Conservation (phyloP, 2,888 invertebrate genomes). For the Ichneumoninae sp. region DNA sequence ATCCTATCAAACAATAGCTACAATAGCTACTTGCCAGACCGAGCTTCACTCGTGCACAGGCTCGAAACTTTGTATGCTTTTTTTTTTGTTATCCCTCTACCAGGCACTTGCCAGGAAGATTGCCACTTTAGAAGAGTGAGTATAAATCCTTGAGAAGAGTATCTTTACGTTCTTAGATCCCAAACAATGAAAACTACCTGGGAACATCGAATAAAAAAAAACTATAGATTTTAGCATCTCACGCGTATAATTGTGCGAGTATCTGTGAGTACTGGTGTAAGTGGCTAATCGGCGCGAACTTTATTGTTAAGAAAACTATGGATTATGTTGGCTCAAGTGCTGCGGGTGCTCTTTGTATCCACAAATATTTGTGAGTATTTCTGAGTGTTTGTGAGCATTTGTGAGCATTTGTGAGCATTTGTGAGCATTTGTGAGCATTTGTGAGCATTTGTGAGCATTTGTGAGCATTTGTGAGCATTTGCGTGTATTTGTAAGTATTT, state of each 20-base stretch:
- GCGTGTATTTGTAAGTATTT: too few relatives aligned
- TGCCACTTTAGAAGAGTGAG: neutral
- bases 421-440: too few relatives aligned
- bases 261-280: too few relatives aligned
- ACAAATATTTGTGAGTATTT: too few relatives aligned
- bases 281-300: neutral
- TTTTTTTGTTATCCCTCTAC: neutral
- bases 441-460: too few relatives aligned
- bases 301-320: neutral
- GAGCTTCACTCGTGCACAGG: neutral
- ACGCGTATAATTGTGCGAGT: neutral
- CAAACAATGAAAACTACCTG: neutral
- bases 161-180: neutral
- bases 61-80: slow-evolving; percentile 3
- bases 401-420: too few relatives aligned
- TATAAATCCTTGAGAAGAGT: neutral
- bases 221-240: neutral
- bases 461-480: too few relatives aligned
- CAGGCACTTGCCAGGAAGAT: neutral
- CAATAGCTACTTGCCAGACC: slow-evolving; percentile 3
- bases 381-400: too few relatives aligned
- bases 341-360: too few relatives aligned
- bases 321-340: too few relatives aligned
- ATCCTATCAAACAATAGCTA: slow-evolving; percentile 21
- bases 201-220: neutral